These are phyloP conservation scores for Alsophila aescularia DNA, from an alignment of 2,888 invertebrate species.

Conservation along the genomic window DNA sequence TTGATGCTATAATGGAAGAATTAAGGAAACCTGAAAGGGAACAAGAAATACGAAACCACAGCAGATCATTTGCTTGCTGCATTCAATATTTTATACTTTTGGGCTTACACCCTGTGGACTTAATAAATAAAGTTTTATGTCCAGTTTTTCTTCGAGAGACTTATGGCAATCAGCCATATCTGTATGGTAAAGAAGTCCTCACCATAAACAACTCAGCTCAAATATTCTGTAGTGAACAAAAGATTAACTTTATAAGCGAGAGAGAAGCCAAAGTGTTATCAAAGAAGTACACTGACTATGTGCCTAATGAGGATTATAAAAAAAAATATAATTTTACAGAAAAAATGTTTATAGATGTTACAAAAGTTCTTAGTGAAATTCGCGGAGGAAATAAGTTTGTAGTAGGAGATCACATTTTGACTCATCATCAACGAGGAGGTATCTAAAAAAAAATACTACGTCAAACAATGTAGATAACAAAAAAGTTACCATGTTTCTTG, in stretches of 20 bases:
- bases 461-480: too few species aligned
- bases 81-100: constrained; percentile 85
- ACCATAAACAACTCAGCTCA: constrained; percentile 85
- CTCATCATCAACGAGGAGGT: constrained; percentile 88
- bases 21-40: constrained; percentile 80
- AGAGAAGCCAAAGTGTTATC: constrained; percentile 78
- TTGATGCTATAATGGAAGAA: constrained; percentile 70
- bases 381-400: constrained; percentile 79
- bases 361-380: constrained; percentile 72
- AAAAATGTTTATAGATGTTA: constrained; percentile 83
- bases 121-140: constrained; percentile 84
- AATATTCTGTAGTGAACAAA: constrained; percentile 84
- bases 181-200: constrained; percentile 85
- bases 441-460: too few species aligned
- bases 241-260: constrained; percentile 81
- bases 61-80: constrained; percentile 85
- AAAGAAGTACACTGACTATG: constrained; percentile 85
- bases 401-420: constrained; percentile 85
- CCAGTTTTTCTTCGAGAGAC: constrained; percentile 82
- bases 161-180: constrained; percentile 77
- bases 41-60: constrained; percentile 84
- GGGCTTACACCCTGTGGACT: constrained; percentile 83
- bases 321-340: constrained; percentile 84
- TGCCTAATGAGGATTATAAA: constrained; percentile 77
- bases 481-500: too few species aligned